These are phyloP conservation scores for Hippocampus mohnikei DNA, from an alignment of 2,113 vertebrate genomes.

Conservation along the genomic window DNA sequence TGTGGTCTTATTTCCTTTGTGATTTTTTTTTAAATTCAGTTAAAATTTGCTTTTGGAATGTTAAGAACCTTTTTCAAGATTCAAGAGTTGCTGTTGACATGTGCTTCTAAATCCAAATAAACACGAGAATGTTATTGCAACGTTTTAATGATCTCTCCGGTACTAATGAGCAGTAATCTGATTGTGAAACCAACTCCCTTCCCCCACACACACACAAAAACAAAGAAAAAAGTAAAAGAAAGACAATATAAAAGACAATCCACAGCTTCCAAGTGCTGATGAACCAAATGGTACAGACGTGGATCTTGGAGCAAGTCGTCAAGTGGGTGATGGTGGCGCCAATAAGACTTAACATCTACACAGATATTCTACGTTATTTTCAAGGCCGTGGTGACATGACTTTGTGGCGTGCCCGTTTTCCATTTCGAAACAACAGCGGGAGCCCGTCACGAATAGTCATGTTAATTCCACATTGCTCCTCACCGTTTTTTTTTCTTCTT, in stretches of 20 bases:
- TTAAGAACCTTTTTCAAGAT: background rate
- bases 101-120: slow-evolving; percentile 12
- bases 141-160: slow-evolving; percentile 67
- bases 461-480: slow-evolving; percentile 11
- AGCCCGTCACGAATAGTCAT: background rate
- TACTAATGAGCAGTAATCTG: slow-evolving; percentile 55
- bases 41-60: slow-evolving; percentile 2
- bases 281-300: slow-evolving; percentile 14
- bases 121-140: slow-evolving; percentile 59
- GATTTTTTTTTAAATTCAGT: background rate
- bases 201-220: slow-evolving; percentile 19
- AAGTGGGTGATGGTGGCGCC: background rate
- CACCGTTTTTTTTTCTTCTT: background rate
- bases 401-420: background rate
- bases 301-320: background rate
- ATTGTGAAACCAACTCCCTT: slow-evolving; percentile 45
- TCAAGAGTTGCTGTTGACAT: background rate
- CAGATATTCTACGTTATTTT: background rate
- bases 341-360: background rate
- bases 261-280: slow-evolving; percentile 21
- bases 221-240: slow-evolving; percentile 3
- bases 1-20: background rate
- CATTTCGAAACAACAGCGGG: background rate
- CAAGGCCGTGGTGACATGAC: background rate
- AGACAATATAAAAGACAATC: slow-evolving; percentile 41